Evolutionary conservation across 92 coral and sea anemone species (phyloP), one percentile per base, ranked within the genome.

Genomic region (Meandrina meandrites): DNA sequence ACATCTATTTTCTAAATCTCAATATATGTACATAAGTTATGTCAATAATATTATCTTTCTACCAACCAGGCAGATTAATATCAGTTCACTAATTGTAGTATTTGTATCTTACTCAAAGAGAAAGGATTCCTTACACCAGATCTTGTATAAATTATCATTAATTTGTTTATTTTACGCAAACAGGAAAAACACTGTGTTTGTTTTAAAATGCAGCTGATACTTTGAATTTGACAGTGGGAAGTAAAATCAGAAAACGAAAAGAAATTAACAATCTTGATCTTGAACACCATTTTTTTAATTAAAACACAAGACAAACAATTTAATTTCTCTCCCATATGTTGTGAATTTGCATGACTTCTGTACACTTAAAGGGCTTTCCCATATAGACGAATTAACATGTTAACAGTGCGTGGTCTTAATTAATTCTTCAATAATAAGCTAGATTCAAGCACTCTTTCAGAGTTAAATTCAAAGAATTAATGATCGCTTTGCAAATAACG

Each of bases 171-270:
- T 36, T 57, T 24, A 34, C 19, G 36, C 84, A 80, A 80, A 80
- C 84, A 68, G 36, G 45, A 70, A 83, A 73, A 83, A 64, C 40
- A 67, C 45, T 40, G 62, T 69, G 21, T 62, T 69, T 67, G 86
- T 69, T 36, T 58, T 60, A 42, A 27, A 62, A 27, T 11, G 58
- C 73, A 70, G 68, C 86, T 74, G 62, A 71, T 57, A 81, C 85
- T 31, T 24, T n/a, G 15, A 0, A 34, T 7, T 57, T 51, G 12
- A 42, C 51, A 45, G 34, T 48, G 40, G 62, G 56, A 85, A 19
- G 71, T 27, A 48, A 77, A 50, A 50, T 47, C 36, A 16, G 5
- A 5, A 64, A 22, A n/a, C 0, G 70, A 64, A 27, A 66, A 12
- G n/a, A n/a, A n/a, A n/a, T n/a, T n/a, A n/a, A n/a, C n/a, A 22